Base-by-base conservation (phyloP, 2,888 invertebrate genomes). In the Lasioglossum lativentre region DNA sequence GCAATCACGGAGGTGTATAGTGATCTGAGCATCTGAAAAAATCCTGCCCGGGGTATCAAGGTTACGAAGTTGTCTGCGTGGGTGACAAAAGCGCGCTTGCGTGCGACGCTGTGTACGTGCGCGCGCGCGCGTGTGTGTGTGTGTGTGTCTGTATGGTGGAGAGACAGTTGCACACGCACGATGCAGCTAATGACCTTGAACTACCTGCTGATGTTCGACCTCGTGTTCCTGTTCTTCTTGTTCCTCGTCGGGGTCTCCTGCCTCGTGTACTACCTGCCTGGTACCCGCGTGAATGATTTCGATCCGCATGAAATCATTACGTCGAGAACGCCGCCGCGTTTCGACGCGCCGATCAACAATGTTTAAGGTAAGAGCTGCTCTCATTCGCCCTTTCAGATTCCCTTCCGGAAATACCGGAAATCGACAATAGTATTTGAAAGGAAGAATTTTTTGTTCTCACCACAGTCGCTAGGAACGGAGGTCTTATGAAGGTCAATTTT, bases 101-200 rank as follows among this genome's bases (percentile, higher is more conserved):
- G 78, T 82, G 56, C 45, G 40, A 56, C 73, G 4, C 73, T 80
- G 85, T 82, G 83, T 84, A 80, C 77, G 85, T 84, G 90, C n/a
- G n/a, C n/a, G n/a, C n/a, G n/a, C n/a, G n/a, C n/a, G n/a, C n/a
- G n/a, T 2, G 34, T 34, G 34, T 34, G 34, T 34, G 2, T 82
- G 91, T 93, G 91, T 93, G 94, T 93, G 92, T 45, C 16, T 45
- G 52, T n/a, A 94, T 93, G 94, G 93, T 93, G 91, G 90, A 91
- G 90, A 91, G 89, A 91, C 90, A 90, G 90, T 92, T 87, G 90
- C 87, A 92, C 90, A 91, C 87, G 90, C 91, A 93, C 92, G 96
- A 98, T 98, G 98, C 97, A 97, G 97, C 96, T 98, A 95, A 96
- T 97, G 97, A 97, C 97, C 96, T 96, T 97, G 96, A 98, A 98